Conservation (phyloP, 2,113 vertebrate species). For the Mixornis gularis region DNA sequence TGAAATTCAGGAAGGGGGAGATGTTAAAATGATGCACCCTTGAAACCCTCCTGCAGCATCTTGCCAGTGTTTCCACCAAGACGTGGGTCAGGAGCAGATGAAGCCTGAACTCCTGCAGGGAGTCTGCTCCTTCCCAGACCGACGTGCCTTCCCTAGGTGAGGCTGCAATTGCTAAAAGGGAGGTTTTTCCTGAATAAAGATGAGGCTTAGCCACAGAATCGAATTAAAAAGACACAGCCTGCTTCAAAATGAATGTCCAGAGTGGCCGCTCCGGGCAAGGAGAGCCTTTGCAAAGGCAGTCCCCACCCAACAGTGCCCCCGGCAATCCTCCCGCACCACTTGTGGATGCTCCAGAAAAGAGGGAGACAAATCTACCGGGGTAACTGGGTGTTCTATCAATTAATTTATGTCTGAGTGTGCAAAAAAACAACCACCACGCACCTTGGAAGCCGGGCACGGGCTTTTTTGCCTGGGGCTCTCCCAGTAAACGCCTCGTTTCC, state of each 20-base stretch:
- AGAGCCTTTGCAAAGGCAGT: not conserved
- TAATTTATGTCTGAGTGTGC: not conserved
- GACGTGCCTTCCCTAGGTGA: not conserved
- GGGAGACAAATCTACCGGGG: not conserved
- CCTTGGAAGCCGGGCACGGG: not conserved
- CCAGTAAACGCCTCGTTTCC: not conserved
- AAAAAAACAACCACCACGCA: not conserved
- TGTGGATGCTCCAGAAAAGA: not conserved
- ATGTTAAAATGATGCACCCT: not conserved
- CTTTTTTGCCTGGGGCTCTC: not conserved
- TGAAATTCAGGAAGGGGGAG: not conserved
- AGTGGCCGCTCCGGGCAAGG: rapidly evolving
- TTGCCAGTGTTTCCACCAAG: not conserved
- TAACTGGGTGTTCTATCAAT: not conserved
- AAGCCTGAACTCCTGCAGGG: rapidly evolving
- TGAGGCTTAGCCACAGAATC: not conserved
- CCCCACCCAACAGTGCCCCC: not conserved
- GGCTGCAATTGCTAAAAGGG: not conserved
- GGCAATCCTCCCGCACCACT: not conserved
- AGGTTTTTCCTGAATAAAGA: not conserved
- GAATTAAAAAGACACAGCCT: not conserved
- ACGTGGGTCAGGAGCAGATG: not conserved
- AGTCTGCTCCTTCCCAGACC: not conserved
- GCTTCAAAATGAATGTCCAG: not conserved
- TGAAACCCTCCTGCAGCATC: not conserved